Percentiles rank a stretch among this genome's conserved stretches.
Conservation (phyloP, 2,888 invertebrate genomes). For the Liposcelis brunnea region DNA sequence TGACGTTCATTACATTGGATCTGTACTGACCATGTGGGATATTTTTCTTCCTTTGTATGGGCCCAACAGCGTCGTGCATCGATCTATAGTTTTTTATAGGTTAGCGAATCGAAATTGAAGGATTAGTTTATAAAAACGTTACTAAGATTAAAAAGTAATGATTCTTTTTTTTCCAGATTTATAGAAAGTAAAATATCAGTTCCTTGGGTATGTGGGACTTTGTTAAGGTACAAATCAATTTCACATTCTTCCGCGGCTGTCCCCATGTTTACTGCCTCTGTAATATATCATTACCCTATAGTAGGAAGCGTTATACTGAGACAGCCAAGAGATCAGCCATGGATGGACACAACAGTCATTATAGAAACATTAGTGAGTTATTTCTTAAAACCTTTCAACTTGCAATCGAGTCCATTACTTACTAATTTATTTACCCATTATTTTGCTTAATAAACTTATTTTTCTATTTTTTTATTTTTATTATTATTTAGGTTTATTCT, state of each 20-base stretch:
- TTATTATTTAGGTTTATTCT: conserved; percentile 42
- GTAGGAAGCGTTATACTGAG: conserved; percentile 70
- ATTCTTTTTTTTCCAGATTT: conserved; percentile 23
- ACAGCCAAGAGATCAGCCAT: conserved; percentile 60
- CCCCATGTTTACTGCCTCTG: conserved; percentile 59
- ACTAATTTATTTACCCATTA: neutral
- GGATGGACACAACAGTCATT: conserved; percentile 70
- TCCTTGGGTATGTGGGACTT: conserved; percentile 46
- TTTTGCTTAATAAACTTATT: neutral
- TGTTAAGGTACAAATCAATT: conserved; percentile 39
- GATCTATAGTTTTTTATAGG: conserved; percentile 64
- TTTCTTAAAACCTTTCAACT: neutral
- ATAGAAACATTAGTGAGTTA: conserved; percentile 45
- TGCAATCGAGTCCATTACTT: neutral
- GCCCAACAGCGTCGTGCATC: conserved; percentile 54
- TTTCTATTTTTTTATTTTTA: neutral
- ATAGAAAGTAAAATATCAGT: conserved; percentile 29
- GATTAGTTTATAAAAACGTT: too few relatives aligned
- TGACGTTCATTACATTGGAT: conserved; percentile 46
- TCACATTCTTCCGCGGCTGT: conserved; percentile 46
- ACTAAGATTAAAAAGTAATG: too few relatives aligned
- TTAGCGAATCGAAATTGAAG: conserved; percentile 23
- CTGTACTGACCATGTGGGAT: conserved; percentile 67
- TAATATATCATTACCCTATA: conserved; percentile 63
- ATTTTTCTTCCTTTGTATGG: conserved; percentile 72